These are phyloP conservation scores for Agrotis clavis DNA, from an alignment of 2,888 invertebrate species.

Conservation along the genomic window DNA sequence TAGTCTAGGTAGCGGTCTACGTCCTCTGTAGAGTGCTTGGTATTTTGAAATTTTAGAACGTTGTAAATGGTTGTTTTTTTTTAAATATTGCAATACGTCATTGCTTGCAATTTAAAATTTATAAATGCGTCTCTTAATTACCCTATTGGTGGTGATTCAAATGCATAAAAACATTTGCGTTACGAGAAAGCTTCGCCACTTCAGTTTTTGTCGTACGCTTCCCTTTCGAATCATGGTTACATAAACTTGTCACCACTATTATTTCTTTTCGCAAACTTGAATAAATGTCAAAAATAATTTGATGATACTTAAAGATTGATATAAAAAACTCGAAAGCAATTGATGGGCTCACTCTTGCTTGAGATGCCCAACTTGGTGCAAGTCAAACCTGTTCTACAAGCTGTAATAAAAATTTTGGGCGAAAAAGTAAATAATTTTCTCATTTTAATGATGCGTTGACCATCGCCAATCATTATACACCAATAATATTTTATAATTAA, in stretches of 20 bases:
- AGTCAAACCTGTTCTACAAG: slow-evolving; percentile 36
- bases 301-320: slow-evolving; percentile 35
- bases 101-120: neutral
- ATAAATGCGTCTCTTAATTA: neutral
- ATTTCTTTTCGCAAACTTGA: slow-evolving; percentile 26
- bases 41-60: neutral
- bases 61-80: neutral
- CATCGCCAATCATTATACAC: slow-evolving; percentile 30
- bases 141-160: neutral
- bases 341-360: slow-evolving; percentile 31
- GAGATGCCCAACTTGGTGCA: slow-evolving; percentile 3
- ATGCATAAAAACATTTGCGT: slow-evolving; percentile 6
- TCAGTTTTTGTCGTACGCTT: slow-evolving; percentile 36
- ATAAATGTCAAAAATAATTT: slow-evolving; percentile 58
- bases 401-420: slow-evolving; percentile 30
- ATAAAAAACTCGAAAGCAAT: slow-evolving; percentile 34
- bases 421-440: slow-evolving; percentile 38
- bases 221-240: slow-evolving; percentile 40
- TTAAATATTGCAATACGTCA: neutral
- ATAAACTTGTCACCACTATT: slow-evolving; percentile 41
- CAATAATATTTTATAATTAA: slow-evolving; percentile 44
- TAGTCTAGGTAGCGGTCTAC: too few species aligned
- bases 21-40: too few species aligned
- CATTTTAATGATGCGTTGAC: slow-evolving; percentile 40
- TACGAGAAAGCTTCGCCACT: slow-evolving; percentile 19